Percentiles rank a stretch among this genome's conserved stretches.
These are phyloP conservation scores for Diogma glabrata DNA, from an alignment of 2,888 invertebrate species.

Conservation along the genomic window DNA sequence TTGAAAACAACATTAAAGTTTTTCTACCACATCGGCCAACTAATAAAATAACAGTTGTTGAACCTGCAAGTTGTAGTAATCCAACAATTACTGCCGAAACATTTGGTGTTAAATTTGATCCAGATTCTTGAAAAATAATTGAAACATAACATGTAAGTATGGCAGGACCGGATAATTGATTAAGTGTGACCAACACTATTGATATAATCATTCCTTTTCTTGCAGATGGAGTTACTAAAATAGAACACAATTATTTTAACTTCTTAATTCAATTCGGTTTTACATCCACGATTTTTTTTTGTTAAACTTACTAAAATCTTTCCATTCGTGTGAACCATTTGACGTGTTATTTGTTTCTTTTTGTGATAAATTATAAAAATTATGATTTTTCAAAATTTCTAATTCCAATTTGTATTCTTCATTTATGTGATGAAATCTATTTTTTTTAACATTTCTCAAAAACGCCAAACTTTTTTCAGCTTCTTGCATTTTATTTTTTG, in stretches of 20 bases:
- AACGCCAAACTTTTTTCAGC: constrained; percentile 21
- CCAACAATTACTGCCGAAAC: constrained; percentile 31
- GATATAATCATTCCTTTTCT: too few relatives aligned
- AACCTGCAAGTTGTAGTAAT: constrained; percentile 29
- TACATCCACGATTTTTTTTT: too few relatives aligned
- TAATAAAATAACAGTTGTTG: constrained; percentile 28
- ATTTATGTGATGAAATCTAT: constrained; percentile 22
- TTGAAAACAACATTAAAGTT: constrained; percentile 22
- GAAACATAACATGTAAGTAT: too few relatives aligned
- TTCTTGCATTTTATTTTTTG: constrained; percentile 21
- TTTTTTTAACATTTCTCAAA: constrained; percentile 24
- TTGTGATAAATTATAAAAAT: too few relatives aligned
- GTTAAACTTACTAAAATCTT: constrained; percentile 28
- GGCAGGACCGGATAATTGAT: too few relatives aligned
- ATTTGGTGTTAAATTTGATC: constrained; percentile 28
- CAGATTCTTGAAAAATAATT: constrained; percentile 29
- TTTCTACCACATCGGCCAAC: constrained; percentile 33
- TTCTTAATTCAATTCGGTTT: too few relatives aligned
- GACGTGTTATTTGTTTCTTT: too few relatives aligned
- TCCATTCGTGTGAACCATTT: too few relatives aligned
- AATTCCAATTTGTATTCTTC: constrained; percentile 27
- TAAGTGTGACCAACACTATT: too few relatives aligned
- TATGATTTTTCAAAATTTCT: constrained; percentile 24
- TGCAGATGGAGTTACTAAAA: too few relatives aligned
- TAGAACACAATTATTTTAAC: too few relatives aligned